A percentile compares a stretch with the other conserved stretches of the same genome.
Conservation (phyloP, 2,113 vertebrate species). For the Pelecanus crispus region DNA sequence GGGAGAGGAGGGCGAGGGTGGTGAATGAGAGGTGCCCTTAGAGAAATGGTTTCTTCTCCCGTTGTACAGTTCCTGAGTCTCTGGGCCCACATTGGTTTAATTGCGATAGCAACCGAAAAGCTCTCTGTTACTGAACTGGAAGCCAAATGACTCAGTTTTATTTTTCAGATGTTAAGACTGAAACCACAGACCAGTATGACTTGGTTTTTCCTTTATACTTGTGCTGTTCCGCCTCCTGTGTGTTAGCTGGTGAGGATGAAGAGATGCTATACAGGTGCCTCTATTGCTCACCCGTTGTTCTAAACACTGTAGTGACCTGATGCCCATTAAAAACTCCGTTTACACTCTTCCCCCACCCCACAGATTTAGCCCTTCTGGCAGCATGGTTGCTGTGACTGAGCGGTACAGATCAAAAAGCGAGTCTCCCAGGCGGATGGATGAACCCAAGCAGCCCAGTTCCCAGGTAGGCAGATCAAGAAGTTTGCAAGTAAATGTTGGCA, state of each 20-base stretch:
- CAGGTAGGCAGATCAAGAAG: constrained; percentile 72
- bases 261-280: not conserved
- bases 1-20: not conserved
- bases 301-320: not conserved
- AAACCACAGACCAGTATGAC: not conserved
- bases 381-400: constrained; percentile 86
- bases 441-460: constrained; percentile 84
- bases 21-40: not conserved
- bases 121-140: not conserved
- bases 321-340: constrained; percentile 19
- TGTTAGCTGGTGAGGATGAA: not conserved
- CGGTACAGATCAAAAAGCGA: constrained; percentile 93
- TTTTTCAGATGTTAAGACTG: constrained; percentile 17
- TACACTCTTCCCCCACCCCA: constrained; percentile 44
- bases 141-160: not conserved
- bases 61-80: not conserved
- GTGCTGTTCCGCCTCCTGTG: not conserved
- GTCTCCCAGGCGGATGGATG: constrained; percentile 89
- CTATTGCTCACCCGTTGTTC: not conserved
- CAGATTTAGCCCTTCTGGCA: constrained; percentile 97
- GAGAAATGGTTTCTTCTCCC: not conserved
- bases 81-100: not conserved
- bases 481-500: not conserved
- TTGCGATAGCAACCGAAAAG: not conserved
- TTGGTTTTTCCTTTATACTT: constrained; percentile 15